phyloP scores from a whole-genome alignment of 2,113 vertebrate species.

The Cyanoramphus novaezelandiae region DNA sequence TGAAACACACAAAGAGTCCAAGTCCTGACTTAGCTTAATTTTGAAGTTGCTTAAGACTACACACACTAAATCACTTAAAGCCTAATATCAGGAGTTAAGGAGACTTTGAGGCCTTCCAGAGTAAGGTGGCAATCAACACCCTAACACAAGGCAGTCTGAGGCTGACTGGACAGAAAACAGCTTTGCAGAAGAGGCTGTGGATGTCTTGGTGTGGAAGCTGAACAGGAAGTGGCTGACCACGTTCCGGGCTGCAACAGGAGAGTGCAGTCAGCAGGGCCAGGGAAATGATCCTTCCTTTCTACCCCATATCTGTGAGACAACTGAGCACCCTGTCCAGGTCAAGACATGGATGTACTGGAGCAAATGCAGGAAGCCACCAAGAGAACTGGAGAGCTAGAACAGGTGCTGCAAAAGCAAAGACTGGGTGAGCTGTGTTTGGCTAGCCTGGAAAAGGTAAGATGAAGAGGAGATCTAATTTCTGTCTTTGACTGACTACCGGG shows the following conservation, averaged over 20 bases:
- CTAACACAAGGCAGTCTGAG: background rate
- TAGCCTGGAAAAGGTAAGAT: background rate
- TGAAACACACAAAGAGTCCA: fast-evolving
- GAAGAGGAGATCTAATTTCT: background rate
- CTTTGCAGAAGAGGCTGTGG: background rate
- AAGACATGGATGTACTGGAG: fast-evolving
- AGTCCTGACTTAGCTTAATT: background rate
- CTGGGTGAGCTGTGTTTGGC: background rate
- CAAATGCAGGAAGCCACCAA: background rate
- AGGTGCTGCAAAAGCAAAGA: background rate
- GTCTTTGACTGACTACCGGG: fast-evolving
- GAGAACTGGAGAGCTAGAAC: fast-evolving
- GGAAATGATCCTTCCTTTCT: fast-evolving
- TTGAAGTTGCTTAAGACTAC: background rate
- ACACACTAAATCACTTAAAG: background rate
- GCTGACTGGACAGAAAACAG: background rate
- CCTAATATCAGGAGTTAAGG: background rate
- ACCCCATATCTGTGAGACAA: fast-evolving
- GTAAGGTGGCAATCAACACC: background rate
- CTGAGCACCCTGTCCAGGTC: fast-evolving
- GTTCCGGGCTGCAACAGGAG: background rate
- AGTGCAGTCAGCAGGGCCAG: background rate
- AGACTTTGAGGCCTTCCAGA: background rate
- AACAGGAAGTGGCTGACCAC: background rate
- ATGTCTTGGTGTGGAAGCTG: background rate